Base-by-base conservation (phyloP, 2,797 vertebrate species). In the Parambassis ranga region DNA sequence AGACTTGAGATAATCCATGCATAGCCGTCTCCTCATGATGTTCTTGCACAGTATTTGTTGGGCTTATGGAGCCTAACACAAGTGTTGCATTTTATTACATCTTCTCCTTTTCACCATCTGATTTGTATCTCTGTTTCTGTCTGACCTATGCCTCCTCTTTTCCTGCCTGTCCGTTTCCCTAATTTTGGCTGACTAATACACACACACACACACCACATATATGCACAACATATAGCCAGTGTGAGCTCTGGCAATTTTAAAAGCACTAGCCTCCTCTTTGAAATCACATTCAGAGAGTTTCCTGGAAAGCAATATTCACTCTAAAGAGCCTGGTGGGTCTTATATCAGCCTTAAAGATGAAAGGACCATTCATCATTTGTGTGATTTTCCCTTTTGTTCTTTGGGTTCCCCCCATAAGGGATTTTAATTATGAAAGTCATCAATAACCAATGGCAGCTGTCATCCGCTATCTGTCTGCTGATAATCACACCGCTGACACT, bases 391-490 rank as follows among this genome's bases (percentile, higher is more conserved):
- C 84, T 83, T 86, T 89, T 91, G 84, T 89, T 90, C 86, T 75
- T 77, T 69, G 68, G 77, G 57, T 60, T 58, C 79, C 75, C 68
- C 74, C 85, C 73, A 85, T 90, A 89, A 87, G 83, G 64, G 77
- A 87, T 91, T 92, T 90, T 89, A 92, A 93, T 92, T 91, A 93
- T 91, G 88, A 89, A 90, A 89, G 81, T 85, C 91, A 92, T 93
- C 91, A 92, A 93, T 92, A 90, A 90, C 87, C 85, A 73, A 90
- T 84, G 88, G 81, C 89, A 90, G 85, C 89, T 90, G 92, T 91
- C 91, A 91, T 81, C 79, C 46, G 86, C 82, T 90, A 90, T 92
- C 91, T 87, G 84, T 85, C 87, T 85, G 77, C 58, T 82, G 84
- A 86, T 91, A 86, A 89, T 89, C 85, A 82, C 74, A 48, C 46